phyloP scores from a whole-genome alignment of 2,797 vertebrate species.

The Peromyscus melanophrys region DNA sequence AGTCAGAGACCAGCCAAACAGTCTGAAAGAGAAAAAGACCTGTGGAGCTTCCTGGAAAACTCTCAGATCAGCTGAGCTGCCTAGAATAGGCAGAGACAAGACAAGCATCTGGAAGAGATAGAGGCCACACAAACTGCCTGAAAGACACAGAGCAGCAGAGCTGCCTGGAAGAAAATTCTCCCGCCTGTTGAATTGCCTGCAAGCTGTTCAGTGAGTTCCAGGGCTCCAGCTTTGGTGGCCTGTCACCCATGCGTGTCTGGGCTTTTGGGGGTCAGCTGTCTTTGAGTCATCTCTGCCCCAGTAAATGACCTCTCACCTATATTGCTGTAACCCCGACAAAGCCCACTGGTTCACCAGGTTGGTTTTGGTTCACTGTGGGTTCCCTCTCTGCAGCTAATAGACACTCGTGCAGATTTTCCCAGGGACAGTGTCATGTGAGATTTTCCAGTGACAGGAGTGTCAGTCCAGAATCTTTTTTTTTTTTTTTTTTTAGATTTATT shows the following conservation, averaged over 20 bases:
- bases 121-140: background rate
- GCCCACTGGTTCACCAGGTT: background rate
- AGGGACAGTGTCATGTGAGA: background rate
- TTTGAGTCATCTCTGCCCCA: background rate
- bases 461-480: slow-evolving; percentile 1
- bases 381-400: background rate
- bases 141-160: too few relatives aligned
- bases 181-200: background rate
- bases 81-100: background rate
- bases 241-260: background rate
- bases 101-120: background rate
- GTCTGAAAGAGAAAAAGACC: background rate
- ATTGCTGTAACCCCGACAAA: background rate
- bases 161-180: background rate
- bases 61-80: background rate
- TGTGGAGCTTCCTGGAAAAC: background rate
- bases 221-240: background rate
- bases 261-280: background rate
- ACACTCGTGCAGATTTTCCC: background rate
- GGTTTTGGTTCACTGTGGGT: background rate
- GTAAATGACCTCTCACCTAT: background rate
- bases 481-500: too few relatives aligned
- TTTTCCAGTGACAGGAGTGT: background rate
- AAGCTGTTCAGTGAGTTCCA: background rate
- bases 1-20: background rate